Evolutionary conservation across 2,113 vertebrate species (phyloP).

Genomic region (human (Homo sapiens)): GRCh38 chr2:55625501-55626000

Average conservation of each 20-base stretch:
- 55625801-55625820: neutral
- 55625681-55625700: neutral
- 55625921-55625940: neutral
- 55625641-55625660: neutral
- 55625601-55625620: neutral
- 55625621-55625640: neutral
- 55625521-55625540: neutral
- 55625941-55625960: neutral
- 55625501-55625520: neutral
- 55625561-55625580: neutral
- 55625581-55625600: neutral
- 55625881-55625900: neutral
- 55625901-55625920: neutral
- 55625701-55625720: neutral
- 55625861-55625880: neutral
- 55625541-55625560: neutral
- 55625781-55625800: neutral
- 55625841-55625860: neutral
- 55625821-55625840: neutral
- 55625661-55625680: neutral
- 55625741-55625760: neutral
- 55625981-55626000: neutral
- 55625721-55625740: neutral
- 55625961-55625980: neutral
- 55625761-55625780: neutral